phyloP scores from a whole-genome alignment of 1,140 invertebrate species.

The Rhopalosiphum maidis region DNA sequence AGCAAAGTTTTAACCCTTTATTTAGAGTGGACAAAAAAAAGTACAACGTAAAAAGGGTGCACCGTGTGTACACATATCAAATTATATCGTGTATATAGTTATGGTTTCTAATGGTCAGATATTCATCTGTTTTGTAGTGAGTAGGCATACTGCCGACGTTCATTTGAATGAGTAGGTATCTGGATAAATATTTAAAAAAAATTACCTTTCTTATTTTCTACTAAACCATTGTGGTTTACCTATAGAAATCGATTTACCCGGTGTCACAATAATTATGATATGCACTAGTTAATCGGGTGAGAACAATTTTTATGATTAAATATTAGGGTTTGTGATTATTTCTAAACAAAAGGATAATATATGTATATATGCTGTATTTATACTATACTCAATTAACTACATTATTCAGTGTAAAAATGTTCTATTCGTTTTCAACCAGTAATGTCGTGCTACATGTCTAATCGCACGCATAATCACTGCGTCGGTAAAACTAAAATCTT shows the following conservation, averaged over 20 bases:
- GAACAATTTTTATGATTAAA: slow-evolving; percentile 3
- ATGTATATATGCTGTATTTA: not conserved
- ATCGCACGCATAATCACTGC: not conserved
- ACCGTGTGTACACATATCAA: slow-evolving; percentile 32
- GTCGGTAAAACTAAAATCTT: not conserved
- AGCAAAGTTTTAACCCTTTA: slow-evolving; percentile 51
- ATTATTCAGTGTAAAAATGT: not conserved
- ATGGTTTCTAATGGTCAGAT: slow-evolving; percentile 54
- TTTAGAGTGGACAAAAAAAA: slow-evolving; percentile 43
- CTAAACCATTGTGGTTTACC: not conserved
- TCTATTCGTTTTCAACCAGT: not conserved
- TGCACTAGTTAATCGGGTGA: slow-evolving; percentile 31
- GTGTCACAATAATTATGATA: slow-evolving; percentile 47
- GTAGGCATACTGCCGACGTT: not conserved
- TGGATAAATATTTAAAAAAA: slow-evolving; percentile 54
- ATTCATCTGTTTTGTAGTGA: slow-evolving; percentile 51
- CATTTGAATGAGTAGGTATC: not conserved
- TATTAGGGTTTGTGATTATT: slow-evolving; percentile 20
- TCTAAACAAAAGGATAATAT: not conserved
- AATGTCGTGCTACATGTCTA: not conserved
- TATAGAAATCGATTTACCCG: slow-evolving; percentile 31
- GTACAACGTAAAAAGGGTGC: slow-evolving; percentile 43
- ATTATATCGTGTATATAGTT: slow-evolving; percentile 39
- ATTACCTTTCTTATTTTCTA: not conserved
- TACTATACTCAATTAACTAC: not conserved